These are phyloP conservation scores for Xestia ashworthii DNA, from an alignment of 2,888 invertebrate species.

Conservation along the genomic window DNA sequence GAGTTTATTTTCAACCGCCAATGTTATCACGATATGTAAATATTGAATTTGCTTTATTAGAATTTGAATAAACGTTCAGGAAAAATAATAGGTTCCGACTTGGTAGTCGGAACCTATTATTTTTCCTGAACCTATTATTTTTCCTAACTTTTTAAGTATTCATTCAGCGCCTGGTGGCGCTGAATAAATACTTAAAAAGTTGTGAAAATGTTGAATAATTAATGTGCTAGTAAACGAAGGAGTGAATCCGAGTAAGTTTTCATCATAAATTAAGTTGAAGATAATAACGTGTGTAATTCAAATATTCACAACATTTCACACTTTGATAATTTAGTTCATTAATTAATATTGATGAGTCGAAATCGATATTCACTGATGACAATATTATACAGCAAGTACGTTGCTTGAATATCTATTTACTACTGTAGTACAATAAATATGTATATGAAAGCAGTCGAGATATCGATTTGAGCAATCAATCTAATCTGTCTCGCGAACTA, in stretches of 20 bases:
- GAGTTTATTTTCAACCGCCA: slow-evolving; percentile 66
- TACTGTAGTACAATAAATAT: slow-evolving; percentile 11
- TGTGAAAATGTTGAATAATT: slow-evolving; percentile 34
- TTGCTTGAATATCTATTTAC: slow-evolving; percentile 15
- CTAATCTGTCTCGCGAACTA: slow-evolving; percentile 9
- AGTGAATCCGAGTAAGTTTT: neutral
- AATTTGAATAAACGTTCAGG: slow-evolving; percentile 66
- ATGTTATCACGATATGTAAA: slow-evolving; percentile 71
- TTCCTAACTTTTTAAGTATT: too few species aligned
- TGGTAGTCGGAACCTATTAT: too few species aligned
- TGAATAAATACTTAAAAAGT: slow-evolving; percentile 45
- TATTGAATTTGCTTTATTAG: slow-evolving; percentile 63
- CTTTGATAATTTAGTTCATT: slow-evolving; percentile 27
- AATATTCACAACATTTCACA: slow-evolving; percentile 22
- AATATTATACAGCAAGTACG: slow-evolving; percentile 11
- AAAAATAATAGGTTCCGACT: slow-evolving; percentile 54
- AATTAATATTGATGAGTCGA: slow-evolving; percentile 41
- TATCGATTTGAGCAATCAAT: slow-evolving; percentile 28
- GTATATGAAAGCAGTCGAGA: neutral
- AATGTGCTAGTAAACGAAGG: slow-evolving; percentile 15
- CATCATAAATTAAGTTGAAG: neutral
- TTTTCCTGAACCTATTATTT: too few species aligned
- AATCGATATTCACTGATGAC: slow-evolving; percentile 39
- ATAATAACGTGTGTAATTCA: slow-evolving; percentile 24
- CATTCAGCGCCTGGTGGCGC: too few species aligned